Evolutionary conservation across 30 jellyfish, hydroid and myxozoan species (phyloP).

Genomic region (Mastigias papua): DNA sequence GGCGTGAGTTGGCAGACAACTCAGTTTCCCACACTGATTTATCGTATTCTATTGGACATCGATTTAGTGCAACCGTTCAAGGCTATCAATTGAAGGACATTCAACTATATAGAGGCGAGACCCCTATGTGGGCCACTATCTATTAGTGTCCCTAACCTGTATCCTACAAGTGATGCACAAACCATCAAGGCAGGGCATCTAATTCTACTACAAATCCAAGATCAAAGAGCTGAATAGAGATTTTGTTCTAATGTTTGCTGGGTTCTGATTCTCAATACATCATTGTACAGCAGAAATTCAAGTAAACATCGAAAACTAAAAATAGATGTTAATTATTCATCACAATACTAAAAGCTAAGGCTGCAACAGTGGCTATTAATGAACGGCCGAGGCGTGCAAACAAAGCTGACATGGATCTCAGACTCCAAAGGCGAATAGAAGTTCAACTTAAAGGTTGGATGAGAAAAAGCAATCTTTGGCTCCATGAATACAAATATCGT

Average conservation of each 20-base stretch:
- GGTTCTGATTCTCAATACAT: background rate
- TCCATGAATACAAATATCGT: no score
- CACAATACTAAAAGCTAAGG: background rate
- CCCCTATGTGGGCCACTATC: background rate
- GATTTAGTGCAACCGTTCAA: background rate
- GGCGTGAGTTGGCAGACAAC: slow-evolving; percentile 45
- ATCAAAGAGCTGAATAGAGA: background rate
- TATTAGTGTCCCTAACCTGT: background rate
- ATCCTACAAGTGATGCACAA: background rate
- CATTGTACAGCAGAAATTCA: background rate
- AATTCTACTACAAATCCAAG: background rate
- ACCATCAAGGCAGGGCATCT: background rate
- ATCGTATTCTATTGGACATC: background rate
- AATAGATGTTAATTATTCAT: background rate
- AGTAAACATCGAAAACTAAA: background rate
- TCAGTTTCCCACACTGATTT: slow-evolving; percentile 51
- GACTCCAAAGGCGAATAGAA: no score
- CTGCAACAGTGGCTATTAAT: no score
- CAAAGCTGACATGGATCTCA: no score
- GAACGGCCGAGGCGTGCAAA: no score
- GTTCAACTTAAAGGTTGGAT: no score
- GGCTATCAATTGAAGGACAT: background rate
- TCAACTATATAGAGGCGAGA: background rate
- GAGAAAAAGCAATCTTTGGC: no score
- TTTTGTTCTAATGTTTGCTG: background rate